Evolutionary conservation across 2,797 vertebrate species (phyloP).

Genomic region (Hafferia zeledoni): DNA sequence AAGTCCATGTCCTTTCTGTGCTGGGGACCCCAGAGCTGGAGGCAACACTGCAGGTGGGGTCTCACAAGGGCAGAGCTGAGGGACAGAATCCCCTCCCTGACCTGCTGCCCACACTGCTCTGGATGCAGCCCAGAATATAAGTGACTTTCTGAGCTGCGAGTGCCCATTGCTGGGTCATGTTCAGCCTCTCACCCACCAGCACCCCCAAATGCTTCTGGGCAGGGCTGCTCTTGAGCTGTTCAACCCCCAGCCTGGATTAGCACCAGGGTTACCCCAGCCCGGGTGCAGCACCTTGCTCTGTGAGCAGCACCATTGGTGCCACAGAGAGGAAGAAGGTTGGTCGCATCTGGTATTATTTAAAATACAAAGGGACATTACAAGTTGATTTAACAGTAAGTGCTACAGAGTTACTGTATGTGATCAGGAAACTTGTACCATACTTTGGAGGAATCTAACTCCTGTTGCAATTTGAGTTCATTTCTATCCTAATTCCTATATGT

Average conservation of each 20-base stretch:
- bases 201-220: neutral
- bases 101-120: neutral
- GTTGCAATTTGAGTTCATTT: neutral
- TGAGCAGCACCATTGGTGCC: neutral
- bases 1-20: neutral
- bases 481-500: neutral
- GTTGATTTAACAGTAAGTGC: neutral
- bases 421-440: neutral
- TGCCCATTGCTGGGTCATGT: neutral
- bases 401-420: neutral
- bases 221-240: neutral
- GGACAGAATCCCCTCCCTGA: neutral
- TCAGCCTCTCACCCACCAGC: neutral
- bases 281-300: neutral
- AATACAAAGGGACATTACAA: neutral
- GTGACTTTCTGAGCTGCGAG: neutral
- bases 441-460: neutral
- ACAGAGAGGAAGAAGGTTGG: neutral
- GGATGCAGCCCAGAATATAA: neutral
- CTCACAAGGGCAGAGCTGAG: neutral
- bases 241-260: neutral
- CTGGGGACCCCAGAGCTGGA: neutral
- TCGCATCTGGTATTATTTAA: neutral
- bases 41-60: neutral
- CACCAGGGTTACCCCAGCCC: neutral